Evolutionary conservation across 2,888 invertebrate species (phyloP).

Genomic region (Podabrus alpinus): DNA sequence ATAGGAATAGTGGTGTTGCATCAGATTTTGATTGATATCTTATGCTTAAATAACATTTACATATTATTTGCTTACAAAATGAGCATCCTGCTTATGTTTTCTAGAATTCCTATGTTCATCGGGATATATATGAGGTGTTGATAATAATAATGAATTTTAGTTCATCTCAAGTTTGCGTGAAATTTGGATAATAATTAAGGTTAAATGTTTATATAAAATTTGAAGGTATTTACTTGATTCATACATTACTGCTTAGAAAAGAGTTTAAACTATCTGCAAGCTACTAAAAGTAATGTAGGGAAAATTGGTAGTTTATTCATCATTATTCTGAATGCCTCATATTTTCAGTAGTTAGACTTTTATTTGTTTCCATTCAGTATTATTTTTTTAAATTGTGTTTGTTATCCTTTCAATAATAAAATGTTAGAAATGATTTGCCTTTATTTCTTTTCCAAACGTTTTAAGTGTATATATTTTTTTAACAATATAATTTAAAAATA

Average conservation of each 20-base stretch:
- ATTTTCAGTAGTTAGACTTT: not conserved
- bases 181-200: too few relatives aligned
- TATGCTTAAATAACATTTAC: not conserved
- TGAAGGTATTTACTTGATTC: too few relatives aligned
- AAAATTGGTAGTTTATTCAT: not conserved
- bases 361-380: constrained; percentile 2
- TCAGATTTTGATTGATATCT: not conserved
- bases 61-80: constrained; percentile 7
- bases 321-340: not conserved
- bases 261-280: too few relatives aligned
- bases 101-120: not conserved
- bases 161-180: not conserved
- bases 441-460: not conserved
- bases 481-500: constrained; percentile 3
- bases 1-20: not conserved
- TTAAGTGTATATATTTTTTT: not conserved
- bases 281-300: not conserved
- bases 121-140: not conserved
- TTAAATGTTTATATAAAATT: too few relatives aligned
- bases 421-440: not conserved
- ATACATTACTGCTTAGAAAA: not conserved
- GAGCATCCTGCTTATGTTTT: constrained; percentile 7
- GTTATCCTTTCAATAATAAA: constrained; percentile 15
- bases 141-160: not conserved
- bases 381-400: constrained; percentile 3